A percentile compares a stretch with the other conserved stretches of the same genome.
phyloP scores from a whole-genome alignment of 2,888 invertebrate species.

The Argyra leucocephala region DNA sequence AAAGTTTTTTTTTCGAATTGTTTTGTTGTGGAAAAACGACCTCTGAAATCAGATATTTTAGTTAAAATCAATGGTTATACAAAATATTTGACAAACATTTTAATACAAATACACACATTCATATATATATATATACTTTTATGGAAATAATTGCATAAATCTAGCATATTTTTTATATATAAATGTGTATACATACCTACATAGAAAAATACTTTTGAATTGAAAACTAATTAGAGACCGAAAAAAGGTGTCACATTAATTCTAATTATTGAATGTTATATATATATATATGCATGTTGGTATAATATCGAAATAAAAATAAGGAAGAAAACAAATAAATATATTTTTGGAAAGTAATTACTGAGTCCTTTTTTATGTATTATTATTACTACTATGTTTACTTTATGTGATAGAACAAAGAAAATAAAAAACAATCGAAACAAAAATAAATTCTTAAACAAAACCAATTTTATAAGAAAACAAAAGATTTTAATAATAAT shows the following conservation, averaged over 20 bases:
- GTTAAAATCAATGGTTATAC: background rate
- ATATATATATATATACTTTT: background rate
- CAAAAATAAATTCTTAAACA: background rate
- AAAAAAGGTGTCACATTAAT: slow-evolving; percentile 1
- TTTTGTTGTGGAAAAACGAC: background rate
- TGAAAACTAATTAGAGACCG: background rate
- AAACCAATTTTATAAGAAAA: no score
- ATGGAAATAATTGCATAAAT: no score
- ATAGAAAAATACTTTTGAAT: background rate
- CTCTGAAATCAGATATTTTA: background rate
- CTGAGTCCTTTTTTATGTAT: background rate
- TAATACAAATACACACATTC: background rate
- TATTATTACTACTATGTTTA: background rate
- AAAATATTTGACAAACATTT: background rate
- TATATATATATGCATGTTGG: no score
- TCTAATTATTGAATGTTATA: background rate
- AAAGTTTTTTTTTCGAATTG: no score
- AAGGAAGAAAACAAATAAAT: background rate
- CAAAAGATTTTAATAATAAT: no score
- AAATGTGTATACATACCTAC: background rate
- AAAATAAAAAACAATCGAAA: background rate
- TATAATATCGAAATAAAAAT: background rate
- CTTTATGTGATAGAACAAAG: background rate
- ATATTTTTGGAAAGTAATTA: slow-evolving; percentile 2
- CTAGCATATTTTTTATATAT: no score